A percentile compares a stretch with the other conserved stretches of the same genome.
phyloP scores from a whole-genome alignment of 2,113 vertebrate genomes.

The Crotalus horridus region DNA sequence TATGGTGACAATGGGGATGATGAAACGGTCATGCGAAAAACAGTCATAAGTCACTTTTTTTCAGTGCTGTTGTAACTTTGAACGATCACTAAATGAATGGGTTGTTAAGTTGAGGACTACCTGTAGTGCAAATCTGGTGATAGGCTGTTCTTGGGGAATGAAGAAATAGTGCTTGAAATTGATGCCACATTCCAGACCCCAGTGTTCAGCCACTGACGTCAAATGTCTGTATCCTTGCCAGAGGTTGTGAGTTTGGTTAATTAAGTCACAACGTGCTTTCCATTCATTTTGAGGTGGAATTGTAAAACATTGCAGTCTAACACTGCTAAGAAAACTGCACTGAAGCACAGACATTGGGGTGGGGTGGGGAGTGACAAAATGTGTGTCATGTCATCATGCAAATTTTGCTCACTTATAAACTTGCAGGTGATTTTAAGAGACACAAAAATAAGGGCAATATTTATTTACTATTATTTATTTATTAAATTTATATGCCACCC shows the following conservation, averaged over 20 bases:
- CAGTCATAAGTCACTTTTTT: no score
- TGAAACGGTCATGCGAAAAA: no score
- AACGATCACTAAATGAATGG: neutral
- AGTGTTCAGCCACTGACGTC: neutral
- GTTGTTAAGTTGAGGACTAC: neutral
- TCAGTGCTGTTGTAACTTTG: neutral
- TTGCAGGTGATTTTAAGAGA: neutral
- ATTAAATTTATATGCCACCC: neutral
- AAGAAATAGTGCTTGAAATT: neutral
- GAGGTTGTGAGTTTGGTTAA: neutral
- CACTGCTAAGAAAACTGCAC: neutral
- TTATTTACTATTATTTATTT: neutral
- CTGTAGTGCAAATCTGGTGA: neutral
- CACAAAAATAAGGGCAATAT: neutral
- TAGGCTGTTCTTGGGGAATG: neutral
- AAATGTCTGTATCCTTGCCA: neutral
- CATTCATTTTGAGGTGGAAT: neutral
- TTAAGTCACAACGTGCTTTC: neutral
- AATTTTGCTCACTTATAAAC: neutral
- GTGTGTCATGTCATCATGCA: neutral
- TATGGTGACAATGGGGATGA: no score
- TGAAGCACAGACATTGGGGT: neutral
- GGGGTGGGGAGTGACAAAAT: neutral
- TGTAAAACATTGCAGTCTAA: neutral
- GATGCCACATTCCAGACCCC: neutral